phyloP scores from a whole-genome alignment of 2,797 vertebrate genomes.

The Ficedula albicollis region DNA sequence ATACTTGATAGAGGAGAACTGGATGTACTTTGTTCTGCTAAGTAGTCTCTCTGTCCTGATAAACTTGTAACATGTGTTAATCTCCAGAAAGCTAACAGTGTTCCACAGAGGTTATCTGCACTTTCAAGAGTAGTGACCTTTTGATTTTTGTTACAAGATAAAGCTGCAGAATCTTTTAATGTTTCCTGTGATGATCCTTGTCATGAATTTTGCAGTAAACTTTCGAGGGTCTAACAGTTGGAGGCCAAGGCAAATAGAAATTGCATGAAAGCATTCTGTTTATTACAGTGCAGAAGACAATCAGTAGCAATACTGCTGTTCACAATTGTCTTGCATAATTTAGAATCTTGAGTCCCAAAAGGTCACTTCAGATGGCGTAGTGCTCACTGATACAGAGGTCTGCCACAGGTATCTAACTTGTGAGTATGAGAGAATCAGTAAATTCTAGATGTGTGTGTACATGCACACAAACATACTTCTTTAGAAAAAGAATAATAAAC shows the following conservation, averaged over 20 bases:
- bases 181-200: background rate
- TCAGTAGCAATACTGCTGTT: background rate
- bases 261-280: background rate
- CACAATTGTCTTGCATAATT: background rate
- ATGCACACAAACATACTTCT: background rate
- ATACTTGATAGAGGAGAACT: background rate
- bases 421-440: background rate
- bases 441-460: background rate
- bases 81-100: background rate
- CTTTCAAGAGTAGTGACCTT: slow-evolving; percentile 28
- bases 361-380: background rate
- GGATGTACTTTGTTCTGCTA: background rate
- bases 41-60: background rate
- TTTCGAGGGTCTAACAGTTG: background rate
- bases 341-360: background rate
- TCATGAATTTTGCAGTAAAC: background rate
- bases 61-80: background rate
- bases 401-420: background rate
- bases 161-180: background rate
- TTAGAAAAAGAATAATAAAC: background rate
- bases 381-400: background rate
- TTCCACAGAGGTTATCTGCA: background rate
- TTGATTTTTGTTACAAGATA: background rate
- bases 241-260: background rate
- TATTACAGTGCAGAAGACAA: background rate